phyloP scores from a whole-genome alignment of 2,113 vertebrate species.

The Nanorana parkeri region DNA sequence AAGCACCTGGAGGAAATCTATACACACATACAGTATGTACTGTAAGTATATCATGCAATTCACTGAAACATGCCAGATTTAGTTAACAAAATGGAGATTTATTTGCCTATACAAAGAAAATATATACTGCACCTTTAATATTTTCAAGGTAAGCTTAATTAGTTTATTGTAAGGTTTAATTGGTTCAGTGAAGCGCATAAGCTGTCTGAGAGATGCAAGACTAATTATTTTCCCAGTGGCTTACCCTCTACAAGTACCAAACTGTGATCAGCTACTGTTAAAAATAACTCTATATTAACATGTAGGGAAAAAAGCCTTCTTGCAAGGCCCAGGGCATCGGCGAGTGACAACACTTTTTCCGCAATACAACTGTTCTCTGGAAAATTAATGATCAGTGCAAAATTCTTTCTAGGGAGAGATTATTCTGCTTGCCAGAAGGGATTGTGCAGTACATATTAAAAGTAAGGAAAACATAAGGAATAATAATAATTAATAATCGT shows the following conservation, averaged over 20 bases:
- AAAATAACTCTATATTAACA: background rate
- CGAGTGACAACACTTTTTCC: conserved; percentile 19
- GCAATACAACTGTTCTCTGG: background rate
- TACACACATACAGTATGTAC: no score
- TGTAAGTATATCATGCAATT: no score
- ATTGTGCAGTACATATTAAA: background rate
- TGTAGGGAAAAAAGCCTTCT: background rate
- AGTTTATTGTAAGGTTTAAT: conserved; percentile 67
- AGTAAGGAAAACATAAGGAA: background rate
- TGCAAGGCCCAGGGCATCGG: background rate
- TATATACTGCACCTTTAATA: conserved; percentile 16
- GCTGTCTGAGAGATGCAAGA: conserved; percentile 58
- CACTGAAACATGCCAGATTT: no score
- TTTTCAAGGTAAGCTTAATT: conserved; percentile 60
- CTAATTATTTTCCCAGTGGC: conserved; percentile 24
- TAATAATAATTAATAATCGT: background rate
- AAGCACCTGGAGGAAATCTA: no score
- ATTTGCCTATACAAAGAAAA: background rate
- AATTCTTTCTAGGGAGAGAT: conserved; percentile 51
- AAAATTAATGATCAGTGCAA: conserved; percentile 36
- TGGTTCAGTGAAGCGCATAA: conserved; percentile 48
- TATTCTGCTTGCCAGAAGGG: background rate
- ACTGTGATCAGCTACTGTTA: background rate
- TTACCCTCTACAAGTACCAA: conserved; percentile 35
- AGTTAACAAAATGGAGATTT: no score